Conservation (phyloP, 2,113 vertebrate genomes). For the Mionectes macconnelli region DNA sequence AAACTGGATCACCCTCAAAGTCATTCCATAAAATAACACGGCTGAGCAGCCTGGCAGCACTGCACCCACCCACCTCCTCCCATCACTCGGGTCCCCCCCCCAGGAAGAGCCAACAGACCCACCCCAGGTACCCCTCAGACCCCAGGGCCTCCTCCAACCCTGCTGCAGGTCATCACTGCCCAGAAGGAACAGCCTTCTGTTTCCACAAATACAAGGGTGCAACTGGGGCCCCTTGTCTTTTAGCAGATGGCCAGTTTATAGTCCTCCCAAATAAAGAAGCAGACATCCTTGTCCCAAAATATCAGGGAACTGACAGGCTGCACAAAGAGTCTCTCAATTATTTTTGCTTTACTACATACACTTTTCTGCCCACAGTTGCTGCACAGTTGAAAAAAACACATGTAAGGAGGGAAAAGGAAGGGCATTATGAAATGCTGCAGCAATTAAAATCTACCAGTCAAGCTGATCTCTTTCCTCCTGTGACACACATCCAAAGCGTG, state of each 20-base stretch:
- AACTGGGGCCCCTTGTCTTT: background rate
- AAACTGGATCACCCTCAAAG: background rate
- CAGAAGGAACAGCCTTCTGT: background rate
- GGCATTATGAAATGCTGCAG: background rate
- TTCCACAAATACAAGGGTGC: background rate
- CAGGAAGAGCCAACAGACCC: too few species aligned
- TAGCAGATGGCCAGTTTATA: background rate
- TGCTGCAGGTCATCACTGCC: rapidly evolving
- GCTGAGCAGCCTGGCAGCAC: background rate
- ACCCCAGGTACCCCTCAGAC: background rate
- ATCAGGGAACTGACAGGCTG: background rate
- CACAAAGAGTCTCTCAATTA: background rate
- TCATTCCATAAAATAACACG: background rate
- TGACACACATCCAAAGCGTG: background rate
- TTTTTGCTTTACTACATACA: background rate
- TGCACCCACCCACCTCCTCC: background rate
- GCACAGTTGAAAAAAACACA: background rate
- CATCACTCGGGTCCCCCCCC: background rate
- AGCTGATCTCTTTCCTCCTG: background rate
- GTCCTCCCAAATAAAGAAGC: background rate
- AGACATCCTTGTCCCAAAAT: background rate
- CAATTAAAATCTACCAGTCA: background rate
- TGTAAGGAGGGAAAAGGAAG: background rate
- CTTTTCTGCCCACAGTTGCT: background rate
- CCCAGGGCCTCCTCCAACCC: background rate